Evolutionary conservation across 2,888 invertebrate genomes (phyloP).

Genomic region (Dynastes maya): DNA sequence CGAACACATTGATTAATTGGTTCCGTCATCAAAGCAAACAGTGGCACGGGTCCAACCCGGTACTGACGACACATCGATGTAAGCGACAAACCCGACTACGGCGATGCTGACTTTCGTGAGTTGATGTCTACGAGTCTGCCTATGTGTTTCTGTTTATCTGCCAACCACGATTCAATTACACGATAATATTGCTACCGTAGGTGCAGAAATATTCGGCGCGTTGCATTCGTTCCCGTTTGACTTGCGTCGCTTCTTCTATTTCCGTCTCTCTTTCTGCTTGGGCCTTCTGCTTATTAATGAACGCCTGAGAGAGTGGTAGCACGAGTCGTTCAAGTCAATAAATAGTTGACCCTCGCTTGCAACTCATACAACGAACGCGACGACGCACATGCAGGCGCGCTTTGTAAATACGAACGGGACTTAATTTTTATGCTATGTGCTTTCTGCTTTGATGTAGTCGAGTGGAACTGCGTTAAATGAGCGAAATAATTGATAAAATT

Average conservation of each 20-base stretch:
- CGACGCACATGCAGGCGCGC: slow-evolving; percentile 41
- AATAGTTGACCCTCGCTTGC: slow-evolving; percentile 53
- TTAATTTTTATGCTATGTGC: slow-evolving; percentile 28
- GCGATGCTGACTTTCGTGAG: not conserved
- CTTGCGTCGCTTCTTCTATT: too few species aligned
- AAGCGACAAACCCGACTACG: not conserved
- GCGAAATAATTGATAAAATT: slow-evolving; percentile 32
- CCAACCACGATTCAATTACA: slow-evolving; percentile 34
- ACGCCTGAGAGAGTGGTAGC: slow-evolving; percentile 26
- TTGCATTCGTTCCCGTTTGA: not conserved
- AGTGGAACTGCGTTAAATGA: slow-evolving; percentile 5
- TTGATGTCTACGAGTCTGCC: not conserved
- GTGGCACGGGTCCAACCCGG: slow-evolving; percentile 26
- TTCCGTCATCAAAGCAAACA: slow-evolving; percentile 17
- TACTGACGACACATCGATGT: slow-evolving; percentile 7
- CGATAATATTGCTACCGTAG: slow-evolving; percentile 30
- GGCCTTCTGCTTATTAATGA: slow-evolving; percentile 46
- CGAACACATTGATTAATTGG: slow-evolving; percentile 36
- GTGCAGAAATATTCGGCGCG: not conserved
- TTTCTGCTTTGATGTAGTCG: slow-evolving; percentile 4
- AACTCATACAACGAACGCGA: not conserved
- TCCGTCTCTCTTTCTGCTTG: slow-evolving; percentile 24
- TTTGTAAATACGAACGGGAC: slow-evolving; percentile 9
- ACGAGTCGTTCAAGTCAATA: slow-evolving; percentile 53
- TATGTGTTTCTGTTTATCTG: slow-evolving; percentile 28